Evolutionary conservation across 2,888 invertebrate species (phyloP).

Genomic region (Aromia moschata): DNA sequence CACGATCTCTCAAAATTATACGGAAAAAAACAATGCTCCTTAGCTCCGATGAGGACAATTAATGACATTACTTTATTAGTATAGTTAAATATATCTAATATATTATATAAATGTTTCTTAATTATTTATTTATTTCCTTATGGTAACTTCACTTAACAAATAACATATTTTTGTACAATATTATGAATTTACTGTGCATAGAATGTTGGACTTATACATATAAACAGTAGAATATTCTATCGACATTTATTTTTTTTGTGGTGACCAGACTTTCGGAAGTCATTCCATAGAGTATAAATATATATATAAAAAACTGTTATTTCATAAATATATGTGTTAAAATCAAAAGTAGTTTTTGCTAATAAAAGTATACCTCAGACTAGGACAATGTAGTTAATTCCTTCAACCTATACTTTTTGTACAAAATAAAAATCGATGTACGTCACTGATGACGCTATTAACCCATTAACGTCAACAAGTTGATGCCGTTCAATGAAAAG

Average conservation of each 20-base stretch:
- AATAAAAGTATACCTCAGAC: too few species aligned
- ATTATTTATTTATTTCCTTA: not conserved
- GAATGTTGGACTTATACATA: not conserved
- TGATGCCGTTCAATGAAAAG: too few species aligned
- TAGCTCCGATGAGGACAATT: constrained; percentile 90
- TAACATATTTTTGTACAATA: constrained; percentile 16
- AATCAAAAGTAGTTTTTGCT: not conserved
- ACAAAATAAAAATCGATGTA: too few species aligned
- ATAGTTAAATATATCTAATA: constrained; percentile 9
- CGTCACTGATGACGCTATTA: too few species aligned
- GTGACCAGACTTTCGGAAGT: not conserved
- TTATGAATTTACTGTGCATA: not conserved
- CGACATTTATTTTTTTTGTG: not conserved
- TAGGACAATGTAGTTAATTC: too few species aligned
- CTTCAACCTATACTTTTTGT: too few species aligned
- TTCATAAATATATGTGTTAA: not conserved
- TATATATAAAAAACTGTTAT: not conserved
- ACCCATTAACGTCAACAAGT: too few species aligned
- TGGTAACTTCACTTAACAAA: constrained; percentile 4
- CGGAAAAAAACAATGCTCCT: constrained; percentile 95
- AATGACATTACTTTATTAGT: constrained; percentile 23
- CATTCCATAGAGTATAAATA: not conserved
- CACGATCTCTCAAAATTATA: constrained; percentile 86
- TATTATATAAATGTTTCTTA: not conserved
- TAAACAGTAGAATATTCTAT: not conserved